Evolutionary conservation across 1,140 invertebrate species (phyloP).

Genomic region (Drosophila punjabiensis): DNA sequence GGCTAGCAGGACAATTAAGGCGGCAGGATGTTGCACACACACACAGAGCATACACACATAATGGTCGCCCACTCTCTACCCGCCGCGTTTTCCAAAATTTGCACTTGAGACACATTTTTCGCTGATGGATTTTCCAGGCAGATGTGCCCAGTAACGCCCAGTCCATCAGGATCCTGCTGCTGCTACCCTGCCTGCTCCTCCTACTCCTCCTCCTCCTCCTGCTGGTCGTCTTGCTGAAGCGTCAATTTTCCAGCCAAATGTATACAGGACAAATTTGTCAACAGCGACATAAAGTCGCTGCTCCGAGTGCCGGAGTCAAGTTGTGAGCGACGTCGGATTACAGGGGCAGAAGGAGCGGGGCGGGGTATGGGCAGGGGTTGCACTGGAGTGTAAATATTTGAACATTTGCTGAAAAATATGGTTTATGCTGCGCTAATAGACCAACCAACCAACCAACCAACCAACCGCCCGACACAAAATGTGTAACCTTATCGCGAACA

Average conservation of each 20-base stretch:
- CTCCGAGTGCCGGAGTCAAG: constrained; percentile 75
- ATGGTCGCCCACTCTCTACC: background rate
- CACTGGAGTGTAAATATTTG: constrained; percentile 72
- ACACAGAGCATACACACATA: background rate
- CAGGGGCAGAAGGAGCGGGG: constrained; percentile 21
- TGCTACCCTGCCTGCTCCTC: background rate
- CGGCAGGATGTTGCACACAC: background rate
- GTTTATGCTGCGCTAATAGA: constrained; percentile 77
- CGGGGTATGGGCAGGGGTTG: constrained; percentile 24
- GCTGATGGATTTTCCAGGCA: constrained; percentile 46
- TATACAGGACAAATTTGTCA: constrained; percentile 68
- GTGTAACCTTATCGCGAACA: constrained; percentile 76
- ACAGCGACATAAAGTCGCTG: constrained; percentile 51
- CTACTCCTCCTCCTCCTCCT: constrained; percentile 2
- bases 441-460: background rate
- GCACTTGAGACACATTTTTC: constrained; percentile 32
- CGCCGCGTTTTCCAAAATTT: constrained; percentile 15
- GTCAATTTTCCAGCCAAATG: constrained; percentile 70
- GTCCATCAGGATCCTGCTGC: background rate
- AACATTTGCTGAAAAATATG: constrained; percentile 81
- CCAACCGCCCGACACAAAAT: background rate
- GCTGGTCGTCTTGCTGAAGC: constrained; percentile 10
- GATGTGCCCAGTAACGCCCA: constrained; percentile 50
- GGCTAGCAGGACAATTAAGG: constrained; percentile 9
- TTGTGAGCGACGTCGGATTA: constrained; percentile 74